Evolutionary conservation across 1,140 invertebrate species (phyloP).

Genomic region (Diachasmimorpha longicaudata): DNA sequence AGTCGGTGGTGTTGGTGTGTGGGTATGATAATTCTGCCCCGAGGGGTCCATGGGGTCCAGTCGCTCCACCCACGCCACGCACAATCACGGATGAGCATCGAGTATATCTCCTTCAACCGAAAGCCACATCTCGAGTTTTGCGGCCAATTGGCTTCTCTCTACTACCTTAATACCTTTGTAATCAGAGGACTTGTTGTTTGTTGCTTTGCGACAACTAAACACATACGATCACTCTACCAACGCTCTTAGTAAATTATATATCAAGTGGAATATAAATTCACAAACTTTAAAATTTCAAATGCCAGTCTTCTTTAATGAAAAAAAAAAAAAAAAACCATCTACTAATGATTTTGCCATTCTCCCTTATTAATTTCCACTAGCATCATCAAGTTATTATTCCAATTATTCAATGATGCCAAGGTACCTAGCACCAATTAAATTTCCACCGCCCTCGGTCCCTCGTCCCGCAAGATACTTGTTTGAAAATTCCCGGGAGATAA

Average conservation of each 20-base stretch:
- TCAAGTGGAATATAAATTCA: too few relatives aligned
- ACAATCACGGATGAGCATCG: conserved; percentile 41
- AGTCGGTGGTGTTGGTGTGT: conserved; percentile 48
- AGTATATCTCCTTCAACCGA: conserved; percentile 5
- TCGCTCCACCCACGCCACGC: conserved; percentile 57
- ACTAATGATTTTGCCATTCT: too few relatives aligned
- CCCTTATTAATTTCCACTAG: too few relatives aligned
- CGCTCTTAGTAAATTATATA: too few relatives aligned
- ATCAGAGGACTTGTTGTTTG: too few relatives aligned
- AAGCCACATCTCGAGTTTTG: conserved; percentile 25
- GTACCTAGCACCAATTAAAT: not conserved
- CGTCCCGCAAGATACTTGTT: not conserved
- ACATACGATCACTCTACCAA: too few relatives aligned
- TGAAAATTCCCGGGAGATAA: not conserved
- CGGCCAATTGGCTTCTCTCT: not conserved
- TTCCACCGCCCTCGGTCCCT: not conserved
- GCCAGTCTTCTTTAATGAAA: too few relatives aligned
- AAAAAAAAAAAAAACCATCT: too few relatives aligned
- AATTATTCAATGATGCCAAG: not conserved
- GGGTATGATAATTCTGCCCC: conserved; percentile 63
- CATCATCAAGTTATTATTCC: not conserved
- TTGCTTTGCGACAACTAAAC: too few relatives aligned
- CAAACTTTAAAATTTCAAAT: too few relatives aligned
- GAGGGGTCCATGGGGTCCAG: conserved; percentile 53
- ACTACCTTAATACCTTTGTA: not conserved